phyloP scores from a whole-genome alignment of 2,113 vertebrate genomes.

The Tetrax tetrax region DNA sequence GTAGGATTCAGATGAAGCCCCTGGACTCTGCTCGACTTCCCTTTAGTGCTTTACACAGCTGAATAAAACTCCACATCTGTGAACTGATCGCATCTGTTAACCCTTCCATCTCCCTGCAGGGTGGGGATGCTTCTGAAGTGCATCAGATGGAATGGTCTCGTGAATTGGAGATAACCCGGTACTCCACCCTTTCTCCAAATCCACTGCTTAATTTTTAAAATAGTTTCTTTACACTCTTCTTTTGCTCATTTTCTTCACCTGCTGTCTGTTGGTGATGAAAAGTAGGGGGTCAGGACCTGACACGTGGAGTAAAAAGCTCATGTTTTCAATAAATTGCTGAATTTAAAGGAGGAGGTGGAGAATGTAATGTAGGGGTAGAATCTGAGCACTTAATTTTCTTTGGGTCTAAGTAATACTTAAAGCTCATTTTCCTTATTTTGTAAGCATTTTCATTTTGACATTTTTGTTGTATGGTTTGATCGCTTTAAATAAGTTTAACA shows the following conservation, averaged over 20 bases:
- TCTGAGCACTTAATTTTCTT: not conserved
- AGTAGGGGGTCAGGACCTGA: not conserved
- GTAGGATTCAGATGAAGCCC: not conserved
- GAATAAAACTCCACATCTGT: not conserved
- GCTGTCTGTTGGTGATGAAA: not conserved
- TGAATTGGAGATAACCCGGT: not conserved
- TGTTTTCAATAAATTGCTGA: not conserved
- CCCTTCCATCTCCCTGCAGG: not conserved
- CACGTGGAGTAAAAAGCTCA: not conserved
- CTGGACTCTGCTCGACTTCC: not conserved
- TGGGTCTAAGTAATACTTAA: not conserved
- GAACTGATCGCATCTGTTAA: not conserved
- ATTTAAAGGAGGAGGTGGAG: not conserved
- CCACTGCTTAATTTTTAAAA: not conserved
- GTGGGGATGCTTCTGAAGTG: not conserved
- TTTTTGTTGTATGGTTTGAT: not conserved
- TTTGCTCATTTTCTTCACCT: not conserved
- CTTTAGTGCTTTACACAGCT: accelerated
- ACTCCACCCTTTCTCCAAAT: not conserved
- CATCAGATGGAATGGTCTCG: not conserved
- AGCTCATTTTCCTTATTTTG: not conserved
- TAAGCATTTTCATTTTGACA: not conserved
- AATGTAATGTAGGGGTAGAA: not conserved
- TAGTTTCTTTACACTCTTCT: not conserved
- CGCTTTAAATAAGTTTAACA: not conserved